phyloP scores from a whole-genome alignment of 2,113 vertebrate genomes.

The Andinoacara biseriatus region DNA sequence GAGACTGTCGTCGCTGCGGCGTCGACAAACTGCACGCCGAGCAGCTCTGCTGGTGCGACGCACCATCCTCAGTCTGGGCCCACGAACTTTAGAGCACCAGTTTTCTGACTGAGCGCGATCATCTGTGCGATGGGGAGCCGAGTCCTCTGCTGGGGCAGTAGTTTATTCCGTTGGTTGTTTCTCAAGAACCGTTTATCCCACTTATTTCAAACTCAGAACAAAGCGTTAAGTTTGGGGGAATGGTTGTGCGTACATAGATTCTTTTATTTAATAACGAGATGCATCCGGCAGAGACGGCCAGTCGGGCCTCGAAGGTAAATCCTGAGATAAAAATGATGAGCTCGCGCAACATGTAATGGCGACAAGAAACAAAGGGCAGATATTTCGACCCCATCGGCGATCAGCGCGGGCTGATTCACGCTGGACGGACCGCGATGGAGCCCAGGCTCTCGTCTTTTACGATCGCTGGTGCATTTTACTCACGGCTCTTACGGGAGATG shows the following conservation, averaged over 20 bases:
- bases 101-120: neutral
- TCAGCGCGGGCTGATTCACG: neutral
- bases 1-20: neutral
- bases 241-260: fast-evolving
- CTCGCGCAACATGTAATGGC: neutral
- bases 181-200: too few species aligned
- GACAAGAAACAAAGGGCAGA: neutral
- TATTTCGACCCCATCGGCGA: neutral
- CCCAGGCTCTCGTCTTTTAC: neutral
- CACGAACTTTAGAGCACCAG: neutral
- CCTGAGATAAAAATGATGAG: neutral
- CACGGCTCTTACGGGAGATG: neutral
- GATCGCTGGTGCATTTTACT: neutral
- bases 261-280: neutral
- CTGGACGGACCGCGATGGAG: fast-evolving
- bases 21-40: neutral
- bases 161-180: too few species aligned
- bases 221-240: neutral
- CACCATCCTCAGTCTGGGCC: neutral
- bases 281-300: fast-evolving
- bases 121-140: fast-evolving
- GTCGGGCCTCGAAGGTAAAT: neutral
- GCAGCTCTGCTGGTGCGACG: neutral
- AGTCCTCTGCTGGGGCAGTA: neutral
- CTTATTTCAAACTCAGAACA: too few species aligned